Conservation (phyloP, 2,113 vertebrate genomes). For the Hippotragus niger region DNA sequence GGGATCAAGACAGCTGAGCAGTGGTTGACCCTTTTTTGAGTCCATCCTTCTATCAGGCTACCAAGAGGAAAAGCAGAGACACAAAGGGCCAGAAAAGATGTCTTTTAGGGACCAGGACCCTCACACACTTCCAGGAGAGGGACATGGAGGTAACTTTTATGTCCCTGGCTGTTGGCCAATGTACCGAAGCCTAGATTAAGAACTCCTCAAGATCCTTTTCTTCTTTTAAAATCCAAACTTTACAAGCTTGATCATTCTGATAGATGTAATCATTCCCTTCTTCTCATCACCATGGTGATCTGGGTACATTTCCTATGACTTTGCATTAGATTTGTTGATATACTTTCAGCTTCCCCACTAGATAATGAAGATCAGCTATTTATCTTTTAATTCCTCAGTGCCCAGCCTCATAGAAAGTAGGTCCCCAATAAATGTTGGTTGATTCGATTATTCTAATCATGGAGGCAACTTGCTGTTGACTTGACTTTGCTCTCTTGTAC, state of each 20-base stretch:
- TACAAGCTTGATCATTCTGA: not conserved
- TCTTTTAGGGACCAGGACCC: not conserved
- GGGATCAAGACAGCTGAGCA: not conserved
- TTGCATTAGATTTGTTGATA: not conserved
- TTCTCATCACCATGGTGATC: not conserved
- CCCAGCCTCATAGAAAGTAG: not conserved
- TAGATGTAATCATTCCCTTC: not conserved
- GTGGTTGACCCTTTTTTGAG: not conserved
- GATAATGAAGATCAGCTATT: not conserved
- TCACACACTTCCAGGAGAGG: not conserved
- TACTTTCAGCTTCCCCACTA: no score
- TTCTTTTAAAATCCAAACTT: not conserved
- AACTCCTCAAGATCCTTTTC: not conserved
- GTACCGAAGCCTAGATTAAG: not conserved
- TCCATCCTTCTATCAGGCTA: not conserved
- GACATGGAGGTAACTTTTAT: not conserved
- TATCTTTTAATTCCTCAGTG: not conserved
- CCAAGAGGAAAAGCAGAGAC: not conserved
- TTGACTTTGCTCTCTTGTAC: not conserved
- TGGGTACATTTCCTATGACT: not conserved
- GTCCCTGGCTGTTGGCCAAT: not conserved
- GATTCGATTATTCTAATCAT: not conserved
- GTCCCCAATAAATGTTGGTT: not conserved
- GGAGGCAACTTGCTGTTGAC: not conserved
- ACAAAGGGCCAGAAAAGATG: not conserved